A percentile compares a stretch with the other conserved stretches of the same genome.
phyloP scores from a whole-genome alignment of 2,113 vertebrate genomes.

The Lycaon pictus region DNA sequence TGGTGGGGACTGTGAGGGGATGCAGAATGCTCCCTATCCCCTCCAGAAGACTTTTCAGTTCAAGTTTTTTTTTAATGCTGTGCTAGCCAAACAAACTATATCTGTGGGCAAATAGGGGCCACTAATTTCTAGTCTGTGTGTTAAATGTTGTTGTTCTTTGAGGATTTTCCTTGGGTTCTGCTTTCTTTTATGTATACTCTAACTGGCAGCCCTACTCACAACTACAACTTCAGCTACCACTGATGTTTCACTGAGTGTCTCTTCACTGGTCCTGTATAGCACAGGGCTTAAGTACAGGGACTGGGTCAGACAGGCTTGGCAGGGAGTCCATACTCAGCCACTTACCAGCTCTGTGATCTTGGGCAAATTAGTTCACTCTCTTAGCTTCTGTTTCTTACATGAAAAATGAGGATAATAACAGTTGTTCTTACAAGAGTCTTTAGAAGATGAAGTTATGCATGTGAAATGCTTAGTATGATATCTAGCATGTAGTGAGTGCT shows the following conservation, averaged over 20 bases:
- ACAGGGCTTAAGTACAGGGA: not conserved
- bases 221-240: not conserved
- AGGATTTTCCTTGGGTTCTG: not conserved
- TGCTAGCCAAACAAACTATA: not conserved
- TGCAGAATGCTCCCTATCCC: not conserved
- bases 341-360: not conserved
- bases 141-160: not conserved
- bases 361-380: not conserved
- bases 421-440: not conserved
- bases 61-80: not conserved
- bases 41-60: not conserved
- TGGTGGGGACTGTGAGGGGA: fast-evolving
- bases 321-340: not conserved
- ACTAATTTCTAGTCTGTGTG: not conserved
- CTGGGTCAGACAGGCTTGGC: not conserved
- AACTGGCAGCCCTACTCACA: not conserved
- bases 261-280: not conserved
- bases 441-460: not conserved
- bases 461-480: not conserved
- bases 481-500: not conserved
- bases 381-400: not conserved
- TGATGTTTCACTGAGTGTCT: not conserved
- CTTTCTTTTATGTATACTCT: not conserved
- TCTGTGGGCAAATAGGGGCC: not conserved
- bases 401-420: not conserved